phyloP scores from a whole-genome alignment of 2,888 invertebrate species.

The Sylvicola fuscatus region DNA sequence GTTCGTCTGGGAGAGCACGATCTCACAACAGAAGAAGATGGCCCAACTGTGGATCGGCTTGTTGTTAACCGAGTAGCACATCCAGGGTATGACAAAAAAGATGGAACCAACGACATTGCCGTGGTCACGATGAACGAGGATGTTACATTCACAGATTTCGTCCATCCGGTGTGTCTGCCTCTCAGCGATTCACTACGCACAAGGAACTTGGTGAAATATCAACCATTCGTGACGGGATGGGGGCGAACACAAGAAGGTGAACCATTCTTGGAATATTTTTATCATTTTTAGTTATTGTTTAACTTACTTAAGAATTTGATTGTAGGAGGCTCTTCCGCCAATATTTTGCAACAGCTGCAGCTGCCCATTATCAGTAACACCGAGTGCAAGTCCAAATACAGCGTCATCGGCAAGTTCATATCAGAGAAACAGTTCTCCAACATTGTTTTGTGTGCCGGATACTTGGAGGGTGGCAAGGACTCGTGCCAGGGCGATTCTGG shows the following conservation, averaged over 20 bases:
- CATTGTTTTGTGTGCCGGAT: constrained; percentile 21
- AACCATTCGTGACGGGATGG: constrained; percentile 52
- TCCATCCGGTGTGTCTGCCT: constrained; percentile 61
- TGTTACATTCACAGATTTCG: constrained; percentile 38
- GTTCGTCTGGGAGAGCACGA: constrained; percentile 65
- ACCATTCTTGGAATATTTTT: too few species aligned
- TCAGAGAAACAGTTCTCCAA: constrained; percentile 8
- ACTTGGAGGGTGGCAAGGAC: constrained; percentile 15
- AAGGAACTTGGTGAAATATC: constrained; percentile 31
- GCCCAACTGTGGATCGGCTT: constrained; percentile 34
- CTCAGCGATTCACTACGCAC: constrained; percentile 28
- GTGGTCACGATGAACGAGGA: constrained; percentile 39
- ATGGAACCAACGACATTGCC: constrained; percentile 58
- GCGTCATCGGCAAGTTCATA: constrained; percentile 15
- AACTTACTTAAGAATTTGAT: too few species aligned
- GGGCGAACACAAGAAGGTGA: constrained; percentile 17
- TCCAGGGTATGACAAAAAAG: constrained; percentile 35
- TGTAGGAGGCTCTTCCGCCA: constrained; percentile 18
- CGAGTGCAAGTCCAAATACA: constrained; percentile 25
- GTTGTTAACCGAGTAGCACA: constrained; percentile 37
- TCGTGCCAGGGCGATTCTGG: constrained; percentile 25
- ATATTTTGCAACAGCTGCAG: constrained; percentile 28
- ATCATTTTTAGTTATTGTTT: too few species aligned
- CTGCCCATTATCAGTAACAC: constrained; percentile 22
- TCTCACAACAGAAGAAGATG: constrained; percentile 35